Evolutionary conservation across 2,113 vertebrate species (phyloP), one percentile per base, ranked within the genome.

Genomic region (Zosterops hypoxanthus): DNA sequence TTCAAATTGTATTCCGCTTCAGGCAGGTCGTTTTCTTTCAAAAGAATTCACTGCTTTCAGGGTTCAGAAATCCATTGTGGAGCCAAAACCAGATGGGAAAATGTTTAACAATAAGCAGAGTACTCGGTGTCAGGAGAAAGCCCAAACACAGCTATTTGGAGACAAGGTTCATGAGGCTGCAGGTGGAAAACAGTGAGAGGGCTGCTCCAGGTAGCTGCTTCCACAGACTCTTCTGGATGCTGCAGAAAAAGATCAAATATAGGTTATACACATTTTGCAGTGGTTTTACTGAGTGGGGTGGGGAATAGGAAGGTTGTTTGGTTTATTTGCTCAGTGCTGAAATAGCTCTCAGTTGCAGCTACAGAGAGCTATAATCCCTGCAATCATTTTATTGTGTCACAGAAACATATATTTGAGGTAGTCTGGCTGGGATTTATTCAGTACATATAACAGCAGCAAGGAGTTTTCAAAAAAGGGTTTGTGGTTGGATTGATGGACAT

Each of bases 241-340:
- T 96, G 95, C 79, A 96, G 64, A 60, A 77, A 85, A 94, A 96
- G 52, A 92, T 34, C 29, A 93, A 80, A 88, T 29, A 47, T 41
- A 47, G 26, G 63, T 91, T 85, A 93, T 5, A 64, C 4, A 70
- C 44, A 44, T 12, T 73, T 63, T n/a, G 16, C 69, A 83, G 79
- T 42, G 68, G 26, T 34, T 73, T 91, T 55, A 81, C 33, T 10
- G 34, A 76, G 34, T 14, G 34, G 31, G 44, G 28, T 21, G 34
- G 53, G 82, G 66, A 90, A 77, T 1, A 16, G 70, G 49, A 82
- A 93, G 63, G 21, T 42, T 59, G 24, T 24, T 44, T 90, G n/a
- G 33, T 71, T 87, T 57, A 85, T 94, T 83, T 94, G 82, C n/a
- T 88, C 36, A 52, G 0, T 21, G 39, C 42, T 82, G 57, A 85